Conservation (phyloP, 2,113 vertebrate genomes). For the Deroptyus accipitrinus region DNA sequence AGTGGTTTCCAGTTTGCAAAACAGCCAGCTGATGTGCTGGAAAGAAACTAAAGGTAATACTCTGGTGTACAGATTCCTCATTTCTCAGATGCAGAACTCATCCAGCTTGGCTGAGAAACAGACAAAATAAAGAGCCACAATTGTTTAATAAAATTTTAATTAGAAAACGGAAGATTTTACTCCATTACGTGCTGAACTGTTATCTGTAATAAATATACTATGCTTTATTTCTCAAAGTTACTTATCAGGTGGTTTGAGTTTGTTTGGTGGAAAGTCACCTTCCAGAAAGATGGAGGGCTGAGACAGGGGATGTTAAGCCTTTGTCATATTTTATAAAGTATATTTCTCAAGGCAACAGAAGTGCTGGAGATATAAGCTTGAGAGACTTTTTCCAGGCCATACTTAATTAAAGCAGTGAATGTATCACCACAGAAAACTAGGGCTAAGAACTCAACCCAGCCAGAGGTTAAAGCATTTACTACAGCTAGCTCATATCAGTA, state of each 20-base stretch:
- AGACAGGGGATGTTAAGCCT: background rate
- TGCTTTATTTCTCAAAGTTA: background rate
- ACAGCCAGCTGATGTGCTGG: background rate
- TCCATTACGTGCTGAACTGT: background rate
- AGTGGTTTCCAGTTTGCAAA: background rate
- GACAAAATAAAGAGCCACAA: background rate
- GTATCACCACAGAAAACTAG: background rate
- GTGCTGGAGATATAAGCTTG: background rate
- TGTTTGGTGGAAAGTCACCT: background rate
- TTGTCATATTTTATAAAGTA: background rate
- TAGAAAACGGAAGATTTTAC: background rate
- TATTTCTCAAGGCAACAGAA: background rate
- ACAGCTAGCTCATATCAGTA: background rate
- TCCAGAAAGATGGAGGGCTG: background rate
- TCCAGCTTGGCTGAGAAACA: background rate
- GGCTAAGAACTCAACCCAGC: background rate
- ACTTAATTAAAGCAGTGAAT: background rate
- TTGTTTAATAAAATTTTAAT: background rate
- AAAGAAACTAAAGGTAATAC: background rate
- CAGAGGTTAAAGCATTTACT: background rate
- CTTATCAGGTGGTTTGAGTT: background rate
- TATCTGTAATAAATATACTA: background rate
- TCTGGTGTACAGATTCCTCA: background rate
- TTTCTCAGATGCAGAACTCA: background rate
- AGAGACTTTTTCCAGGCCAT: background rate